Evolutionary conservation across 23 tunicate species (phyloP), one percentile per base, ranked within the genome.

Genomic region (Halocynthia roretzi): DNA sequence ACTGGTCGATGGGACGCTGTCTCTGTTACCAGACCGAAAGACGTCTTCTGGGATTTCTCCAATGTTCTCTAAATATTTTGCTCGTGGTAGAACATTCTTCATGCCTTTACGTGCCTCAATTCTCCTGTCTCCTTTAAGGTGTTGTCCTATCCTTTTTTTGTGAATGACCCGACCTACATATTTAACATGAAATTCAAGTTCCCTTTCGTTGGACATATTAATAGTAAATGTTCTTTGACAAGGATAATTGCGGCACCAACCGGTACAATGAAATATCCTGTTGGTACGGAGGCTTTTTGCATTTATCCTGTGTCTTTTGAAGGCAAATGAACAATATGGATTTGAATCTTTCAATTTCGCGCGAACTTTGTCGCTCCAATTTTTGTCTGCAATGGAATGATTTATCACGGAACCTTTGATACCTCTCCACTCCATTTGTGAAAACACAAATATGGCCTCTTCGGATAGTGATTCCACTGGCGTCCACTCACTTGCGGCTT

Each of bases 291-390:
- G 51, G 14, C 51, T 50, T 11, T 44, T 19, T 40, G 19, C 56
- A 17, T 71, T 71, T 11, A 71, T 14, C 15, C 49, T 71, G 60
- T 71, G 76, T 21, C 76, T 12, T 56, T 71, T 71, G 76, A 71
- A 40, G 15, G 76, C 76, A 5, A 44, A 19, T 10, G 17, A 1
- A 5, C 76, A 71, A 56, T 71, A 71, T 44, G 58, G 76, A 6
- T 71, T 71, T 2, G 14, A 40, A 11, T 50, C 60, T 12, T 50
- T 48, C 66, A 71, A 17, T 11, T 17, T 11, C 14, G 14, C 61
- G 18, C 76, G 61, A 12, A 71, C 56, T 44, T 19, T 50, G 49
- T 71, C 76, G 61, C 56, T 17, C 76, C 76, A 71, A 49, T 11
- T 40, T 10, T 17, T 21, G 14, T 19, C n/a, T 17, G 56, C 51